Conservation (phyloP, 2,797 vertebrate species). For the Scyliorhinus canicula region DNA sequence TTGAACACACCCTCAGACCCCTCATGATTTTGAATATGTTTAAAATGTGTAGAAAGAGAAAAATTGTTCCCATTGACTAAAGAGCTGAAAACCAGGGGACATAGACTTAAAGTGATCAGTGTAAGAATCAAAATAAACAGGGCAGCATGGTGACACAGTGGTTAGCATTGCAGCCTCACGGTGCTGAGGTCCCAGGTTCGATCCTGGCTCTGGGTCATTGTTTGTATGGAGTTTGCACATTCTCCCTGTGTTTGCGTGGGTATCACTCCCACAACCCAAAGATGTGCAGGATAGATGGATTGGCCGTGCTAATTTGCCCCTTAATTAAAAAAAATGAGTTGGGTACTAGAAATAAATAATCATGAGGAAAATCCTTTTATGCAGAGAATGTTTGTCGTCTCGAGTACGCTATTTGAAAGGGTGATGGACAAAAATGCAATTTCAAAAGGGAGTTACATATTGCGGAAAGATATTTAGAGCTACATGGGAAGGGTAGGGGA, state of each 20-base stretch:
- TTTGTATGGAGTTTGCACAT: too few relatives aligned
- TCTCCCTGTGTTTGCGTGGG: too few relatives aligned
- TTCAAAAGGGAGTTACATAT: neutral
- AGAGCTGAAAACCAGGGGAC: neutral
- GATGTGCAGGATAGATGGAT: too few relatives aligned
- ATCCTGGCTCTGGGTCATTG: too few relatives aligned
- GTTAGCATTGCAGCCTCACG: too few relatives aligned
- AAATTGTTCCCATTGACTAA: neutral
- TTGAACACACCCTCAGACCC: neutral
- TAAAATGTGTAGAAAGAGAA: neutral
- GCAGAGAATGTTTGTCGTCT: neutral
- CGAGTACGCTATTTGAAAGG: neutral
- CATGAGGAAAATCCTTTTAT: neutral
- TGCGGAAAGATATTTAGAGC: neutral
- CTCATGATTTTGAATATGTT: neutral
- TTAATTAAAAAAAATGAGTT: too few relatives aligned
- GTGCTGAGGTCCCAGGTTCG: too few relatives aligned
- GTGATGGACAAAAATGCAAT: neutral
- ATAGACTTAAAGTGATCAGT: neutral
- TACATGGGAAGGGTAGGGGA: neutral
- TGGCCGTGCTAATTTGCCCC: too few relatives aligned
- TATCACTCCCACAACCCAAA: too few relatives aligned
- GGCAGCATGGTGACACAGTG: too few relatives aligned
- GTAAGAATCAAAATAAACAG: neutral
- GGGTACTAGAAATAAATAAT: too few relatives aligned